A percentile compares a stretch with the other conserved stretches of the same genome.
phyloP scores from a whole-genome alignment of 2,113 vertebrate genomes.

The Stegastes partitus region DNA sequence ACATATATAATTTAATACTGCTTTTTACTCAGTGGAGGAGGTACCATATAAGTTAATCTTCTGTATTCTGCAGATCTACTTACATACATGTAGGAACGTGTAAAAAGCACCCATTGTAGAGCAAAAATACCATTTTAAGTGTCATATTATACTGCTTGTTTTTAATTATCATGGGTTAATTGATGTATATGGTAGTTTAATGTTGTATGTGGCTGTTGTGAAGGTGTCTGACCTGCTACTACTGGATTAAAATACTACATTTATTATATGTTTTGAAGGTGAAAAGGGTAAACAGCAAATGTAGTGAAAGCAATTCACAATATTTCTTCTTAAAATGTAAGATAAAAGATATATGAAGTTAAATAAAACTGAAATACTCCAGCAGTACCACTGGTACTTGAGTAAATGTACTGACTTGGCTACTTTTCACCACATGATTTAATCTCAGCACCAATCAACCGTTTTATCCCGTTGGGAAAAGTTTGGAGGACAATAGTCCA shows the following conservation, averaged over 20 bases:
- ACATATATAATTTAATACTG: too few relatives aligned
- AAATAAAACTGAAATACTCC: background rate
- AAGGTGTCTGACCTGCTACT: too few relatives aligned
- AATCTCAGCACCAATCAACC: background rate
- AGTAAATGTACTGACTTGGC: background rate
- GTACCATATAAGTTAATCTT: too few relatives aligned
- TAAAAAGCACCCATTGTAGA: background rate
- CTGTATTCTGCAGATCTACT: background rate
- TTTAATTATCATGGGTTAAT: too few relatives aligned
- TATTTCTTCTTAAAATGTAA: too few relatives aligned
- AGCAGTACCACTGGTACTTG: background rate
- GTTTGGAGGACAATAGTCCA: conserved; percentile 4
- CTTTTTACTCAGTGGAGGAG: background rate
- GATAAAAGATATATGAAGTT: background rate
- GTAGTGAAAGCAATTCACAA: too few relatives aligned
- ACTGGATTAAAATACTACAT: background rate
- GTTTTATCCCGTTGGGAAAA: background rate
- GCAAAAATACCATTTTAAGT: too few relatives aligned
- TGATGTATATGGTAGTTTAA: too few relatives aligned
- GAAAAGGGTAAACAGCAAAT: background rate
- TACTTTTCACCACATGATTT: background rate
- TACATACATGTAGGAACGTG: background rate
- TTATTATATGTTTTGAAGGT: too few relatives aligned
- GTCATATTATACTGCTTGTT: too few relatives aligned
- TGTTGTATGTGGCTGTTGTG: too few relatives aligned